Conservation (phyloP, 2,888 invertebrate species). For the Chymomyza caudatula region DNA sequence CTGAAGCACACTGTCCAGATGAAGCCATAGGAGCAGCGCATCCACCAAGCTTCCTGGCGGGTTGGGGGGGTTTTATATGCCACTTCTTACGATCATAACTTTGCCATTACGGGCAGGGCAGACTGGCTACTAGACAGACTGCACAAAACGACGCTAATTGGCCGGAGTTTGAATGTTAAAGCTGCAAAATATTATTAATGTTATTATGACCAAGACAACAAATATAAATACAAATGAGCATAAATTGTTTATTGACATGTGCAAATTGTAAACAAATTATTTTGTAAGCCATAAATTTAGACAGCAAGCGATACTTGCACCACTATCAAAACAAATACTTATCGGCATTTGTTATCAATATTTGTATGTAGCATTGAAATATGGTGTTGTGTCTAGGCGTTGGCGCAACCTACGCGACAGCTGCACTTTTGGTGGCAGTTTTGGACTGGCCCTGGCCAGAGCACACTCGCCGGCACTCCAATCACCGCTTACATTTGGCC, state of each 20-base stretch:
- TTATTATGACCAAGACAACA: neutral
- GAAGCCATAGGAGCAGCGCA: constrained; percentile 1
- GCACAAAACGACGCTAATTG: neutral
- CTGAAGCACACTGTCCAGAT: too few species aligned
- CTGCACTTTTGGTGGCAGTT: constrained; percentile 3
- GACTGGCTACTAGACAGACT: neutral
- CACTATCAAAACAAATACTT: constrained; percentile 1
- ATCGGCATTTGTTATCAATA: constrained; percentile 26
- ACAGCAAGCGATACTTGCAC: constrained; percentile 2
- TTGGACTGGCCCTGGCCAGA: neutral
- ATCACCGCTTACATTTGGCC: too few species aligned
- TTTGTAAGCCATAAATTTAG: constrained; percentile 43
- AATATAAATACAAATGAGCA: neutral
- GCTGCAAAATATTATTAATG: neutral
- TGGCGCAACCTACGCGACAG: constrained; percentile 33
- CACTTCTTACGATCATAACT: neutral
- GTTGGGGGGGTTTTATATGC: neutral
- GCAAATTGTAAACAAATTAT: constrained; percentile 67
- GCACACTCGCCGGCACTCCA: neutral
- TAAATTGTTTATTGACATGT: constrained; percentile 58
- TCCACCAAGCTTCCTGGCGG: neutral
- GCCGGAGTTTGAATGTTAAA: neutral
- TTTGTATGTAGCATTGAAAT: constrained; percentile 20
- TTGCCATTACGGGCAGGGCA: neutral
- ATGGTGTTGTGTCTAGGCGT: constrained; percentile 1